A percentile compares a stretch with the other conserved stretches of the same genome.
These are phyloP conservation scores for Semnornis frantzii DNA, from an alignment of 2,113 vertebrate genomes.

Conservation along the genomic window DNA sequence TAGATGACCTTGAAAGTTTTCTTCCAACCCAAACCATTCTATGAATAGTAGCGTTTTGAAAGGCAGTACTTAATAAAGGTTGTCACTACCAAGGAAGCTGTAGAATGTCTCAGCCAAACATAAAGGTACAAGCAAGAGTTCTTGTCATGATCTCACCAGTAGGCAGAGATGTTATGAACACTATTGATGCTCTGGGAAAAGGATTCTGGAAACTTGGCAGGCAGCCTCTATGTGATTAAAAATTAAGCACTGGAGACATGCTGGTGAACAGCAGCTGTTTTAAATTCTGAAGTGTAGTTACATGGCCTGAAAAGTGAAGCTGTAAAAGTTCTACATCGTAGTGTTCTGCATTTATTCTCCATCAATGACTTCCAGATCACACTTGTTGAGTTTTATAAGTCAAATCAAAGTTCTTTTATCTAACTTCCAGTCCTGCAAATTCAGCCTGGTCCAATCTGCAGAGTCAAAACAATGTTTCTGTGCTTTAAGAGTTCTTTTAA, in stretches of 20 bases:
- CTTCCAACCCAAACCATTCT: too few species aligned
- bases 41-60: neutral
- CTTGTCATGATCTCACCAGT: slow-evolving; percentile 9
- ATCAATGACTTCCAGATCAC: slow-evolving; percentile 61
- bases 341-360: slow-evolving; percentile 41
- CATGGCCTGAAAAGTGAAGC: slow-evolving; percentile 26
- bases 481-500: neutral
- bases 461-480: neutral
- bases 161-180: slow-evolving; percentile 19
- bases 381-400: slow-evolving; percentile 47
- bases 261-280: slow-evolving; percentile 39
- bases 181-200: slow-evolving; percentile 50
- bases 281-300: slow-evolving; percentile 15
- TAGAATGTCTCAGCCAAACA: neutral
- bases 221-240: slow-evolving; percentile 38
- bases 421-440: slow-evolving; percentile 10
- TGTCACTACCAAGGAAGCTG: neutral
- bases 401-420: slow-evolving; percentile 34
- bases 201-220: slow-evolving; percentile 45
- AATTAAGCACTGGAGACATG: slow-evolving; percentile 57
- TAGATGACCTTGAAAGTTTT: too few species aligned
- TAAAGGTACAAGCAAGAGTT: neutral
- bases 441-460: neutral
- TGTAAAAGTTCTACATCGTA: slow-evolving; percentile 34
- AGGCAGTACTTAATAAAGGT: neutral